phyloP scores from a whole-genome alignment of 2,797 vertebrate genomes.

The Psittacula derbiana region DNA sequence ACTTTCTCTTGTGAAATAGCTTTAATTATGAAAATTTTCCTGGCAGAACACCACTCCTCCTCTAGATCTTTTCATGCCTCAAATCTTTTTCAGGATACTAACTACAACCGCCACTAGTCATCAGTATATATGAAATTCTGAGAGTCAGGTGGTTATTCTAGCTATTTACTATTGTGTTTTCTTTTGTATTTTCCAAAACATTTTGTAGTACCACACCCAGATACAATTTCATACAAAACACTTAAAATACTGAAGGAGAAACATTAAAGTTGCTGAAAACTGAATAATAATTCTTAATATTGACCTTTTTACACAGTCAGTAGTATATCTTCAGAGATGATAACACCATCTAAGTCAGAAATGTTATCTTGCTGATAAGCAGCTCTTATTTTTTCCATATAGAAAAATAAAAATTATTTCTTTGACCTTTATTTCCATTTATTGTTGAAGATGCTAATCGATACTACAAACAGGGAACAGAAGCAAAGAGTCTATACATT shows the following conservation, averaged over 20 bases:
- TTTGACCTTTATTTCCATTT: not conserved
- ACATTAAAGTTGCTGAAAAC: not conserved
- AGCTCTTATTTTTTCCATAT: not conserved
- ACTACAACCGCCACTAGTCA: not conserved
- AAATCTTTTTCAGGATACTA: not conserved
- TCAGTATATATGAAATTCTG: not conserved
- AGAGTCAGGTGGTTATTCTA: not conserved
- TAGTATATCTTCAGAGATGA: not conserved
- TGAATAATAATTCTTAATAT: not conserved
- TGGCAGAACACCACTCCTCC: not conserved
- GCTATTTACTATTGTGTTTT: not conserved
- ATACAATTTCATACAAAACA: not conserved
- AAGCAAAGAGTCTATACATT: not conserved
- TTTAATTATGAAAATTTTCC: constrained; percentile 12
- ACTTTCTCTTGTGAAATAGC: constrained; percentile 22
- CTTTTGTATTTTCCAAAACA: not conserved
- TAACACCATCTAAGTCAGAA: not conserved
- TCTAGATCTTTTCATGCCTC: not conserved
- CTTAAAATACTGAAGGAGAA: not conserved
- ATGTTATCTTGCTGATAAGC: not conserved
- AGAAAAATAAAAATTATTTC: not conserved
- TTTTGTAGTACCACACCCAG: not conserved
- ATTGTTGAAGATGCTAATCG: not conserved
- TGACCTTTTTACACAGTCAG: not conserved
- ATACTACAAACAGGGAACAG: not conserved